Base-by-base conservation (phyloP, 1,140 invertebrate genomes). In the Monochamus saltuarius region DNA sequence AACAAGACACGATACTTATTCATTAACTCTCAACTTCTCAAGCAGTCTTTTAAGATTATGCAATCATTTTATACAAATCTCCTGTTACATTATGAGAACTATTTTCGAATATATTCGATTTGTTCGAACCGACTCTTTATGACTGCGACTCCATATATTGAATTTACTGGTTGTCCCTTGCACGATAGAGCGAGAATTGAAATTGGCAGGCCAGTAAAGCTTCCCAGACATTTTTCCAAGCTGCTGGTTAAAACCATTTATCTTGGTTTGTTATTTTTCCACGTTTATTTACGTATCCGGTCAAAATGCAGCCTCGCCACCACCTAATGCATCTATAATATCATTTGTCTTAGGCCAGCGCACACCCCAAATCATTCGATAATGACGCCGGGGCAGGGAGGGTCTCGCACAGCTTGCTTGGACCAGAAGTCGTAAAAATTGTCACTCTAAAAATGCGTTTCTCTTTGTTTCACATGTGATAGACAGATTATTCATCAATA, bases 251-350 rank as follows among this genome's bases (percentile, higher is more conserved):
- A 49, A 54, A 55, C 61, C 67, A 73, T 73, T 70, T 66, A 73
- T 73, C 69, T 71, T 73, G 61, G 69, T 72, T 72, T 70, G 66
- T 66, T 71, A 65, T 70, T 66, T 53, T 59, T 53, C 56, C 64
- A 51, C 51, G 55, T 66, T 61, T 72, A 66, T 66, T 67, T 66
- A 70, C 59, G 70, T 66, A 70, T 68, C 67, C 66, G 68, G 68
- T 70, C 66, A 68, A 60, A 61, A 53, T 63, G 59, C 52, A 53
- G 56, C 56, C 9, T 14, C 51, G 51, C 58, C 56, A 57, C 43
- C 61, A 71, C 64, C 70, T 70, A 70, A 70, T 70, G 66, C 70
- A 70, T 67, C 66, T 62, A 68, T 70, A 70, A 70, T 71, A 63
- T 68, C 70, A 71, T 71, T 71, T 71, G 67, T 71, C 68, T 70